Base-by-base conservation (phyloP, 2,113 vertebrate genomes). In the Coreoperca whiteheadi region DNA sequence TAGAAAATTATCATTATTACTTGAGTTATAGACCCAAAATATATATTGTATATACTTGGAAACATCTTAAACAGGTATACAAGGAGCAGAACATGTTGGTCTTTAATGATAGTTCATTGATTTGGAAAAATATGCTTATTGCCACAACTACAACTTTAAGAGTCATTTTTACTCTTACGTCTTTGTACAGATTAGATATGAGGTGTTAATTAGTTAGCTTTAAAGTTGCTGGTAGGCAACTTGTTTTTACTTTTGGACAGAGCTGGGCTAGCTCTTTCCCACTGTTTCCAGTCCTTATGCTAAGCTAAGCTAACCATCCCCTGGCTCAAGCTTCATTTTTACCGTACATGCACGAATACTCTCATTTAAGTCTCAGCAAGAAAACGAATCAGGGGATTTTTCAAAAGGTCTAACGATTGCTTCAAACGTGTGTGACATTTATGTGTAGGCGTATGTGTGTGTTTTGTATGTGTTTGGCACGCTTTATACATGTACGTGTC, bases 351-450 rank as follows among this genome's bases (percentile, higher is more conserved):
- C 20, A 2, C 14, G 1, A 25, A n/a, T n/a, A 15, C 63, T 79
- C 11, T 72, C 10, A 12, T 67, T 61, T 2, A 32, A 11, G 23
- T 41, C 28, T 54, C 10, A 43, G 14, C n/a, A 43, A 71, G 16
- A 68, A 67, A 50, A 51, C 16, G 37, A 43, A 43, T 8, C 0
- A 10, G 3, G 0, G 14, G n/a, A 39, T 59, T 74, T 53, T 21
- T 30, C 30, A 48, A 74, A 78, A 81, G 48, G 32, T 32, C 14
- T 39, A 65, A 50, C 46, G 48, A 6, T 53, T 66, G 28, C 37
- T 53, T 50, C n/a, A 64, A 53, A 43, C 15, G 20, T n/a, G 34
- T 32, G 57, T 37, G 64, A 53, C 21, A 16, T 71, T 37, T 12
- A 20, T 23, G 30, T 37, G 4, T 7, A 7, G 23, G 7, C 46